Evolutionary conservation across 1,140 invertebrate genomes (phyloP).

Genomic region (Euschistus heros): DNA sequence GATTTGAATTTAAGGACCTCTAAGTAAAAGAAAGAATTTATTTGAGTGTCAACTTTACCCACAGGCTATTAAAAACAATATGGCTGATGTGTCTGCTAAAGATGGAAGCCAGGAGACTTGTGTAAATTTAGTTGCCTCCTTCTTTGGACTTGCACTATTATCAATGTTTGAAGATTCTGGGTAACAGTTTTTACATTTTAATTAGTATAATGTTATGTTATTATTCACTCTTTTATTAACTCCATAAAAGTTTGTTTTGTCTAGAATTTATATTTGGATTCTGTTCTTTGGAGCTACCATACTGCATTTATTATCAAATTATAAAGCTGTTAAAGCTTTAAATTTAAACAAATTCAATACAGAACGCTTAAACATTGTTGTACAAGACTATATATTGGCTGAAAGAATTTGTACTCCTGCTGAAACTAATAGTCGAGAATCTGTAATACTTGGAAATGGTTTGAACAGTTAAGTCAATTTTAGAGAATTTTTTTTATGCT

Average conservation of each 20-base stretch:
- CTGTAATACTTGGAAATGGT: slow-evolving; percentile 43
- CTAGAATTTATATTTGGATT: slow-evolving; percentile 50
- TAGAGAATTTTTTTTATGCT: no score
- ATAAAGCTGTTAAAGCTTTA: slow-evolving; percentile 63
- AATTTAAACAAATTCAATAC: slow-evolving; percentile 53
- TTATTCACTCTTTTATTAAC: not conserved
- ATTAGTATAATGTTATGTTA: not conserved
- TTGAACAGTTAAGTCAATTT: slow-evolving; percentile 20
- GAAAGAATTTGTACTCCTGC: slow-evolving; percentile 39
- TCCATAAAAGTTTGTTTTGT: not conserved
- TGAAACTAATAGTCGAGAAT: slow-evolving; percentile 46
- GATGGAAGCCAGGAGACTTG: slow-evolving; percentile 93
- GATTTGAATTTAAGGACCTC: no score
- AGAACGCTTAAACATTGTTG: slow-evolving; percentile 53
- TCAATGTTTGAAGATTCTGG: slow-evolving; percentile 48
- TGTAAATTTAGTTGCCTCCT: slow-evolving; percentile 77
- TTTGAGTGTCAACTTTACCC: no score
- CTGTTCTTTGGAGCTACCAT: slow-evolving; percentile 62
- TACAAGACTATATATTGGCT: slow-evolving; percentile 48
- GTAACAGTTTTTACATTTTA: slow-evolving; percentile 32
- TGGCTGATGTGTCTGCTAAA: slow-evolving; percentile 90
- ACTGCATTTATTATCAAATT: slow-evolving; percentile 78
- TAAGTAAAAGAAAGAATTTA: no score
- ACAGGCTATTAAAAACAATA: slow-evolving; percentile 71
- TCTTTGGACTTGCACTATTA: slow-evolving; percentile 64